Conservation (phyloP, 2,797 vertebrate genomes). For the Gadopsis bispinosus region DNA sequence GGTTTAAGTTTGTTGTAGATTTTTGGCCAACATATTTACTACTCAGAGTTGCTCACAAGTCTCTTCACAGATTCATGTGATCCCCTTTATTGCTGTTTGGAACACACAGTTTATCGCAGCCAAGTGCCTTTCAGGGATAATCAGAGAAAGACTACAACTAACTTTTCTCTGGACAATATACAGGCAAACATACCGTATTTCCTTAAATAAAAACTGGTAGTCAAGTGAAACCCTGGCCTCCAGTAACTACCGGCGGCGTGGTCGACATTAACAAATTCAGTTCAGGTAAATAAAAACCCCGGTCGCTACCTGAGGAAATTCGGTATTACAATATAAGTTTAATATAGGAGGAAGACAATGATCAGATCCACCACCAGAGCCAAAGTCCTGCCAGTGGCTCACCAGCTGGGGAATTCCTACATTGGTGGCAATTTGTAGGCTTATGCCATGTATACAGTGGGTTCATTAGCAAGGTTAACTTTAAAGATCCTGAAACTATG, state of each 20-base stretch:
- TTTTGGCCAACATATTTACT: constrained; percentile 8
- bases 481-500: not conserved
- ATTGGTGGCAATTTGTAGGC: not conserved
- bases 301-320: too few species aligned
- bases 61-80: not conserved
- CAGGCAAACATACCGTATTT: not conserved
- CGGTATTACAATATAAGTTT: not conserved
- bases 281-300: too few species aligned
- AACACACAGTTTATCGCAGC: not conserved
- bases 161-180: not conserved
- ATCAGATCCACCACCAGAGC: not conserved
- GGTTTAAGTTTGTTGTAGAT: constrained; percentile 6
- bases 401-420: not conserved
- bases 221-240: too few species aligned
- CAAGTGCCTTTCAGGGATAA: constrained; percentile 1
- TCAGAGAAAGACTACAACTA: not conserved
- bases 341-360: not conserved
- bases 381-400: not conserved
- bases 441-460: not conserved
- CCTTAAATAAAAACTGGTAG: too few species aligned
- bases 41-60: not conserved
- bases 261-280: too few species aligned
- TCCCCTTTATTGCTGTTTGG: constrained; percentile 1
- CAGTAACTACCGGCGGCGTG: too few species aligned
- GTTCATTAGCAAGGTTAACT: not conserved